Conservation (phyloP, 2,888 invertebrate genomes). For the Nomada fucata region DNA sequence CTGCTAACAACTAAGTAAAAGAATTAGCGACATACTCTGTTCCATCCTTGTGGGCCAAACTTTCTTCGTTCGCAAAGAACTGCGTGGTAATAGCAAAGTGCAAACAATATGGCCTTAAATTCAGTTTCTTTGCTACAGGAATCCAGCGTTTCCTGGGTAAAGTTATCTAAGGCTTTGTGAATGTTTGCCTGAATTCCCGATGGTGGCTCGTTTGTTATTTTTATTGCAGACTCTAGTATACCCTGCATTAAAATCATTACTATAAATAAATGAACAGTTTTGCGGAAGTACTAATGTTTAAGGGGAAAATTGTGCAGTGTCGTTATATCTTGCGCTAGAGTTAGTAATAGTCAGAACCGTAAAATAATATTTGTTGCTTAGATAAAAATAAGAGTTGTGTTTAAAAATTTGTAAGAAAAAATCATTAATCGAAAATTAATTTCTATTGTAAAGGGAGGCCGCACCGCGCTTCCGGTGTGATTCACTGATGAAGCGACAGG, state of each 20-base stretch:
- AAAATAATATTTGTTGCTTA: no score
- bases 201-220: slow-evolving; percentile 98
- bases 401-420: no score
- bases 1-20: not conserved
- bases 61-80: slow-evolving; percentile 96
- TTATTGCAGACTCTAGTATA: slow-evolving; percentile 96
- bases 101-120: slow-evolving; percentile 95
- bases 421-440: no score
- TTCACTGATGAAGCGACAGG: no score
- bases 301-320: not conserved
- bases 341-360: no score
- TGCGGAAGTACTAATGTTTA: not conserved
- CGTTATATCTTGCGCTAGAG: not conserved
- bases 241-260: slow-evolving; percentile 90
- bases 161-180: slow-evolving; percentile 96
- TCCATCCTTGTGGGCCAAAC: slow-evolving; percentile 98
- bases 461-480: no score
- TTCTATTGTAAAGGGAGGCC: no score
- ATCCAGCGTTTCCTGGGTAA: slow-evolving; percentile 96
- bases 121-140: slow-evolving; percentile 97
- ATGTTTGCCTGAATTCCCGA: slow-evolving; percentile 97
- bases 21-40: slow-evolving; percentile 85
- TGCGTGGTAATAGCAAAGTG: slow-evolving; percentile 97
- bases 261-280: slow-evolving; percentile 67
- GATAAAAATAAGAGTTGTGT: no score